Evolutionary conservation across 2,797 vertebrate species (phyloP).

Genomic region (Gymnothorax javanicus): DNA sequence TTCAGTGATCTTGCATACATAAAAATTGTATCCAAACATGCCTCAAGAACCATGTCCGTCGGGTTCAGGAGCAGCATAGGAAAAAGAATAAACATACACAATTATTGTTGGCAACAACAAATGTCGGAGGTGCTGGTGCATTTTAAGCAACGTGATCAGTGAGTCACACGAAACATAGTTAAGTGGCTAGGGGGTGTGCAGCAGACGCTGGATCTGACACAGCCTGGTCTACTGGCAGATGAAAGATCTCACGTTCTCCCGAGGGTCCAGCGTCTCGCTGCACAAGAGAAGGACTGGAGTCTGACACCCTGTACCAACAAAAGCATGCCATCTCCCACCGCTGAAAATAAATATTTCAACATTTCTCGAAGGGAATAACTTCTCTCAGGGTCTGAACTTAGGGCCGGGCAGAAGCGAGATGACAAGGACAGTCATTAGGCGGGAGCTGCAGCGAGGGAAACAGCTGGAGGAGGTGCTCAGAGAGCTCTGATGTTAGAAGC

Average conservation of each 20-base stretch:
- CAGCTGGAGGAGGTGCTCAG: constrained; percentile 60
- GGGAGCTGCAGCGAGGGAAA: background rate
- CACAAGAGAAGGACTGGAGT: background rate
- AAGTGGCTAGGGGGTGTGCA: background rate
- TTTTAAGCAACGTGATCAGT: background rate
- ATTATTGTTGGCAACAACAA: background rate
- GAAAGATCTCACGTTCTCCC: background rate
- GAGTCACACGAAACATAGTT: too few relatives aligned
- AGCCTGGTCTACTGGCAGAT: background rate
- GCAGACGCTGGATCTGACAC: background rate
- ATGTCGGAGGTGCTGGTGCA: background rate
- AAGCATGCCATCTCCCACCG: background rate
- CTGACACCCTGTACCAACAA: background rate
- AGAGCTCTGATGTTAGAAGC: constrained; percentile 85
- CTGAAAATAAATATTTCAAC: background rate
- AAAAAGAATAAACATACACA: constrained; percentile 12
- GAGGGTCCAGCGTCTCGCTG: background rate
- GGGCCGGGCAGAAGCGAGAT: background rate
- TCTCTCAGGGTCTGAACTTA: background rate
- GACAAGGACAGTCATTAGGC: background rate
- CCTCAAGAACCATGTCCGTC: constrained; percentile 25
- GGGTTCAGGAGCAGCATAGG: constrained; percentile 15
- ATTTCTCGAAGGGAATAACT: background rate
- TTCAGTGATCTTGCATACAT: constrained; percentile 36
- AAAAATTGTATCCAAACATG: constrained; percentile 26